Base-by-base conservation (phyloP, 2,888 invertebrate genomes). In the Cartodere bifasciata region DNA sequence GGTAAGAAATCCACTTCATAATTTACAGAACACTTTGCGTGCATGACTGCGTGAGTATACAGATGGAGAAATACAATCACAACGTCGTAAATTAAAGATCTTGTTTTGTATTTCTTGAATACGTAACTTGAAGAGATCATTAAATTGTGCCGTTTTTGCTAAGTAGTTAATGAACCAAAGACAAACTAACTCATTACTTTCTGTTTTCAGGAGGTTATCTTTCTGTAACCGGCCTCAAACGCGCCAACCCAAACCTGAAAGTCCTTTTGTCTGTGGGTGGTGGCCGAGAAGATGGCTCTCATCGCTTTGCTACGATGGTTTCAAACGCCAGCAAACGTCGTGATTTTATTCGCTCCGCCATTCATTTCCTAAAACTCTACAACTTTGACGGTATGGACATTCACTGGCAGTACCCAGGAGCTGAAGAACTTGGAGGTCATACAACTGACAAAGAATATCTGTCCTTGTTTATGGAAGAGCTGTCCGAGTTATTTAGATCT, bases 301-400 rank as follows among this genome's bases (percentile, higher is more conserved):
- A 65, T 35, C 65, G 72, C n/a, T 74, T 75, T 46, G 70, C 72
- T 34, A 66, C 65, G 38, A 64, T 82, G 59, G 72, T 75, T 1
- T 65, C 70, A 37, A 65, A 66, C 34, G 62, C 68, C 3, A 55
- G 54, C 11, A 61, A 66, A 22, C 56, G 72, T 16, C 60, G 65
- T 27, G 64, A 64, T 41, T 79, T 82, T 48, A 70, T 75, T 10
- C 62, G 67, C 20, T 76, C 80, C 22, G 68, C 75, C 1, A 52
- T 80, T 1, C 59, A 61, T 23, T 78, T 81, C 46, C 51, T 84
- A 28, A 65, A 69, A 33, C 65, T 71, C 34, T 70, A 80, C 43
- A 70, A 72, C 33, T 85, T 88, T 47, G 86, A 88, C 52, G 88
- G 88, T 1, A 58, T 86, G 7, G 85, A 86, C 48, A 62, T 87